Evolutionary conservation across 2,797 vertebrate genomes (phyloP).

Genomic region (Basileuterus tristriatus): DNA sequence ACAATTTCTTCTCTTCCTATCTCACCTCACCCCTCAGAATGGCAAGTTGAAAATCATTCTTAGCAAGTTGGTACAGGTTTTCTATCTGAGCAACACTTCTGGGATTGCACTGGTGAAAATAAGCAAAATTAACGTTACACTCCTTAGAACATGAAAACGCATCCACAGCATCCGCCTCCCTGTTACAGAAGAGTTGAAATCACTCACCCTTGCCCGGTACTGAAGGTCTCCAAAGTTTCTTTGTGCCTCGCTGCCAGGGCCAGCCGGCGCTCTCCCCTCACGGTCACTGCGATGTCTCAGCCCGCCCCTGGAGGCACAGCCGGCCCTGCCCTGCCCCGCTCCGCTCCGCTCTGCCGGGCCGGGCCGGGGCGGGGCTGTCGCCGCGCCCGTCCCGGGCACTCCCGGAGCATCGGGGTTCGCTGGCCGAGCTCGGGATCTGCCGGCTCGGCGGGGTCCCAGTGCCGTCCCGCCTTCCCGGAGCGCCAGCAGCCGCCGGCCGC

Average conservation of each 20-base stretch:
- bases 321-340: background rate
- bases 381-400: background rate
- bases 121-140: background rate
- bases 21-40: background rate
- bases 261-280: background rate
- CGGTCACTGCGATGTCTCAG: fast-evolving
- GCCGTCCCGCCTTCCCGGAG: background rate
- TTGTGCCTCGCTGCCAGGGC: background rate
- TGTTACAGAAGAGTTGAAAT: fast-evolving
- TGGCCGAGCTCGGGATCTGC: fast-evolving
- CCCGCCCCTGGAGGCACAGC: background rate
- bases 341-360: background rate
- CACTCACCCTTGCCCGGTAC: background rate
- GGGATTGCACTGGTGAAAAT: background rate
- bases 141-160: background rate
- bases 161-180: background rate
- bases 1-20: background rate
- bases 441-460: fast-evolving
- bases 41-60: background rate
- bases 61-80: background rate
- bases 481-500: fast-evolving
- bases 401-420: fast-evolving
- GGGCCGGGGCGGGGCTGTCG: background rate
- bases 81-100: background rate
- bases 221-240: background rate